These are phyloP conservation scores for Clistopyga incitator DNA, from an alignment of 2,888 invertebrate genomes.

Conservation along the genomic window DNA sequence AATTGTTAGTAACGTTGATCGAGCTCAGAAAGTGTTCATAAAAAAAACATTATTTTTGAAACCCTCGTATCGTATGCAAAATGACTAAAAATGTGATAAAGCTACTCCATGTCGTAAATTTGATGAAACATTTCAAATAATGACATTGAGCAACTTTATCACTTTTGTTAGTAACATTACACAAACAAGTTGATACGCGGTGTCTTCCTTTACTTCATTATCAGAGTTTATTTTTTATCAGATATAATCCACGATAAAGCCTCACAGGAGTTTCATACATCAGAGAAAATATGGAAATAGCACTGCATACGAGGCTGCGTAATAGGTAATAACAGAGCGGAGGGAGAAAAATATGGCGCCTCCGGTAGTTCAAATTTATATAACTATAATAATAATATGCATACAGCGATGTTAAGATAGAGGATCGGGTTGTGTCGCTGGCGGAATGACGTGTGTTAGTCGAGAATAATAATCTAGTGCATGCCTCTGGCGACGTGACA, in stretches of 20 bases:
- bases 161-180: too few species aligned
- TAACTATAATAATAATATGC: conserved; percentile 57
- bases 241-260: conserved; percentile 8
- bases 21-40: too few species aligned
- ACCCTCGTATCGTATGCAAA: too few species aligned
- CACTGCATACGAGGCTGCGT: conserved; percentile 27
- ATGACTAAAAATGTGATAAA: too few species aligned
- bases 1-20: too few species aligned
- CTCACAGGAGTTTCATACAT: conserved; percentile 33
- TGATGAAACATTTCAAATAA: too few species aligned
- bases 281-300: conserved; percentile 26
- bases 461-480: conserved; percentile 57
- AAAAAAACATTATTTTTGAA: too few species aligned
- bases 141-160: too few species aligned
- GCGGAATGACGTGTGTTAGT: conserved; percentile 65
- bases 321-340: conserved; percentile 40
- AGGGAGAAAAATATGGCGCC: conserved; percentile 38
- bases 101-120: too few species aligned
- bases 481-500: conserved; percentile 55
- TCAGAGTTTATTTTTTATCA: neutral
- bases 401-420: conserved; percentile 43
- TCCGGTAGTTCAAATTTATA: conserved; percentile 20
- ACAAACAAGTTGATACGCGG: neutral
- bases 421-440: conserved; percentile 58
- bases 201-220: neutral